Percentiles rank a stretch among this genome's conserved stretches.
phyloP scores from a whole-genome alignment of 2,797 vertebrate species.

The Pangasius sanitwongsei region DNA sequence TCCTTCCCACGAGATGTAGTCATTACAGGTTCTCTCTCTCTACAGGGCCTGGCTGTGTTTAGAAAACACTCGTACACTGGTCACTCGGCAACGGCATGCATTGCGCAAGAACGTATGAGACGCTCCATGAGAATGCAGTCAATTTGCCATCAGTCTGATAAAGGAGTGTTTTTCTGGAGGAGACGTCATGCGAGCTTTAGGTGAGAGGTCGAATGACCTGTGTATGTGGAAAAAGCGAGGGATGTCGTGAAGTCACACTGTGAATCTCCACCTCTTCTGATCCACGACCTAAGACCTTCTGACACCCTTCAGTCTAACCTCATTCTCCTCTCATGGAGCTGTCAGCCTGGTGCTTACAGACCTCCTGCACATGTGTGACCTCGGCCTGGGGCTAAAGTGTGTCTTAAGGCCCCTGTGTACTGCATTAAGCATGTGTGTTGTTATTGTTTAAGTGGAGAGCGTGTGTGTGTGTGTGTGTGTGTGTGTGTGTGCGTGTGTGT shows the following conservation, averaged over 20 bases:
- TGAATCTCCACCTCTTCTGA: conserved; percentile 38
- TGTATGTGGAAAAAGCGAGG: conserved; percentile 5
- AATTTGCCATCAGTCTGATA: conserved; percentile 38
- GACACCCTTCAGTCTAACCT: conserved; percentile 44
- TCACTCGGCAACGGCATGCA: conserved; percentile 51
- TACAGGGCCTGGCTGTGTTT: conserved; percentile 48
- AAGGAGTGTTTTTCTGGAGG: conserved; percentile 34
- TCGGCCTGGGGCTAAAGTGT: conserved; percentile 40
- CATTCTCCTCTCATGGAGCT: conserved; percentile 34
- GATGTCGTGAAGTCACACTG: background rate
- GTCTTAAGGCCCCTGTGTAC: conserved; percentile 39
- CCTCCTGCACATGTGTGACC: conserved; percentile 42
- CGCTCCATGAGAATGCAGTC: conserved; percentile 10
- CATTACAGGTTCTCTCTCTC: conserved; percentile 12
- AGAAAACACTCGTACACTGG: conserved; percentile 30
- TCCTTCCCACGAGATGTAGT: conserved; percentile 38
- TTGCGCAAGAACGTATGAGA: conserved; percentile 35
- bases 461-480: conserved; percentile 5
- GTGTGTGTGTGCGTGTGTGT: background rate
- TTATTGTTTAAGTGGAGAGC: conserved; percentile 50
- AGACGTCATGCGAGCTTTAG: background rate
- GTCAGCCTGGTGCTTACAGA: conserved; percentile 19
- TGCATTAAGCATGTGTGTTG: conserved; percentile 42
- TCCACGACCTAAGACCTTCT: conserved; percentile 28
- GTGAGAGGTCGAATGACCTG: conserved; percentile 33